phyloP scores from a whole-genome alignment of 2,797 vertebrate species.

The Rhincodon typus region DNA sequence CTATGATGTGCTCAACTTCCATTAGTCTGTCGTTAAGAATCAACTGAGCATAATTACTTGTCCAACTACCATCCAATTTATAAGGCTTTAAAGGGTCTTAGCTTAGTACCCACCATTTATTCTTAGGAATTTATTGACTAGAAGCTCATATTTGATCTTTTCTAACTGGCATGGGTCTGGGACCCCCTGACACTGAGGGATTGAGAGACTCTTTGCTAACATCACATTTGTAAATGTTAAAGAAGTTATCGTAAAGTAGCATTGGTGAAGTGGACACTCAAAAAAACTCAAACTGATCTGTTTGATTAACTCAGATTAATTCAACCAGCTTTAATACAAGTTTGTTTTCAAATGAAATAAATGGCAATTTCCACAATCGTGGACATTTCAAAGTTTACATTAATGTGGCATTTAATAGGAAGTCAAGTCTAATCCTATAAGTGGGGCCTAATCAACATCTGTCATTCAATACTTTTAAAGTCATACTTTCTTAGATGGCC shows the following conservation, averaged over 20 bases:
- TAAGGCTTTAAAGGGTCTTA: neutral
- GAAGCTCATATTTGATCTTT: neutral
- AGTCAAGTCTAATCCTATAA: neutral
- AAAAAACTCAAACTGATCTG: neutral
- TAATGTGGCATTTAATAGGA: neutral
- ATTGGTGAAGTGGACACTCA: neutral
- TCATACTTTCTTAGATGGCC: neutral
- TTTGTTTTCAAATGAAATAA: neutral
- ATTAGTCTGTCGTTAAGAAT: neutral
- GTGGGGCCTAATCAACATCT: neutral
- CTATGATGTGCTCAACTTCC: neutral
- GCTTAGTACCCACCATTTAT: too few relatives aligned
- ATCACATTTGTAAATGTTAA: neutral
- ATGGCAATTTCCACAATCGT: neutral
- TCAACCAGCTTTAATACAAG: neutral
- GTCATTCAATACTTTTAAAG: neutral
- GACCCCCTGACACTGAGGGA: neutral
- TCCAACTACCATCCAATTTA: neutral
- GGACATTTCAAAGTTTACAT: neutral
- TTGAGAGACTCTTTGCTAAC: neutral
- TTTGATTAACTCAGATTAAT: neutral
- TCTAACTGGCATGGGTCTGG: too few relatives aligned
- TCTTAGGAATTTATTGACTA: neutral
- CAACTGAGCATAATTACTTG: neutral
- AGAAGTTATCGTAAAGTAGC: neutral